These are phyloP conservation scores for Cheilosia vernalis DNA, from an alignment of 2,888 invertebrate species.

Conservation along the genomic window DNA sequence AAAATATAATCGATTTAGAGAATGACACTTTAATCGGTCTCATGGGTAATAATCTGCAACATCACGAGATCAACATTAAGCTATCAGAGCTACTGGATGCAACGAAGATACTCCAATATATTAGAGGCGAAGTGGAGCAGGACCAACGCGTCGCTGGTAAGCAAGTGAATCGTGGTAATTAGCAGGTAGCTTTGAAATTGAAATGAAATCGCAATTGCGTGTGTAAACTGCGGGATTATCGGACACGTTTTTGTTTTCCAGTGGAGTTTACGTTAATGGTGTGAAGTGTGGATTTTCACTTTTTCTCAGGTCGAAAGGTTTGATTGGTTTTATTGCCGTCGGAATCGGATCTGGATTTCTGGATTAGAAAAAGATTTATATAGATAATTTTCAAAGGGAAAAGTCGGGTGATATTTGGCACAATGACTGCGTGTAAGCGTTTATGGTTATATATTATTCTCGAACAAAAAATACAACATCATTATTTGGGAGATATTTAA, in stretches of 20 bases:
- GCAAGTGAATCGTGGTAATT: conserved; percentile 33
- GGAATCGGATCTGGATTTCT: no score
- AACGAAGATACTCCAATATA: conserved; percentile 78
- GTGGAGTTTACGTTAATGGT: neutral
- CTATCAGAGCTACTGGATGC: conserved; percentile 88
- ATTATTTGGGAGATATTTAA: no score
- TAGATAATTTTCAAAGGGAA: no score
- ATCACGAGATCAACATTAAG: conserved; percentile 89
- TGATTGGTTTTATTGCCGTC: no score
- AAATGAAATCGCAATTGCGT: neutral
- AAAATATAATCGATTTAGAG: conserved; percentile 4
- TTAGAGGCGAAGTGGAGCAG: conserved; percentile 71
- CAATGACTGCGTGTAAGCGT: no score
- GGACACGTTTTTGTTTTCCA: neutral
- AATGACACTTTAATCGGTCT: conserved; percentile 81
- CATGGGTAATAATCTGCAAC: conserved; percentile 88
- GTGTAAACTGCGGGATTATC: neutral
- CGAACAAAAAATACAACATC: no score
- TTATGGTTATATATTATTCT: no score
- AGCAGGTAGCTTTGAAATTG: neutral
- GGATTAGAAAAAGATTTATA: no score
- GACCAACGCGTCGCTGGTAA: conserved; percentile 51
- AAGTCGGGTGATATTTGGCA: no score
- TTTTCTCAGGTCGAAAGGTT: neutral
- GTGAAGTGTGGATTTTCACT: neutral